Percentiles rank a stretch among this genome's conserved stretches.
These are phyloP conservation scores for Apodemia zela DNA, from an alignment of 2,888 invertebrate species.

Conservation along the genomic window DNA sequence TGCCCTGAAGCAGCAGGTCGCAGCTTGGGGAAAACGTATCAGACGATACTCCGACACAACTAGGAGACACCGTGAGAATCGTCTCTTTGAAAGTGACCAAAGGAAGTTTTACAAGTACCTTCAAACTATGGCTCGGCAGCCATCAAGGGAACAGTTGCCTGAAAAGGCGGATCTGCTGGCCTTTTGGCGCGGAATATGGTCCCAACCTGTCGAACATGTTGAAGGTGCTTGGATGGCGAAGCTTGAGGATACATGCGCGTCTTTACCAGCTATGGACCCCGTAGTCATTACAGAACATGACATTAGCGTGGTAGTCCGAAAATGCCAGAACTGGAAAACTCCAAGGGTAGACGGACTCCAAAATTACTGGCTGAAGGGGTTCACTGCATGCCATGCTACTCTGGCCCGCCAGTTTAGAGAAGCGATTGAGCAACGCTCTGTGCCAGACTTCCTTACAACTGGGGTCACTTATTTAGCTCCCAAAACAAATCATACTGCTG, in stretches of 20 bases:
- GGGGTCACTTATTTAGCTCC: constrained; percentile 20
- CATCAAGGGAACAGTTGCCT: neutral
- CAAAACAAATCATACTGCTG: constrained; percentile 2
- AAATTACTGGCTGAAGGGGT: constrained; percentile 19
- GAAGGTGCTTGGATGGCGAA: constrained; percentile 16
- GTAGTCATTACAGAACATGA: constrained; percentile 9
- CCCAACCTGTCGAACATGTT: neutral
- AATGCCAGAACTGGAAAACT: constrained; percentile 19
- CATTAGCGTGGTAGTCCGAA: constrained; percentile 10
- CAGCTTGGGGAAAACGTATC: no score
- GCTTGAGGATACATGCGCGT: constrained; percentile 8
- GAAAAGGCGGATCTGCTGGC: neutral
- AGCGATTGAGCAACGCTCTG: neutral
- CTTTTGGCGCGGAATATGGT: constrained; percentile 2
- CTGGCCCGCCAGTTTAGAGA: constrained; percentile 22
- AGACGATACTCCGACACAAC: constrained; percentile 1
- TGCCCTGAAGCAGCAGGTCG: constrained; percentile 1
- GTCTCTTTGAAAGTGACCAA: constrained; percentile 17
- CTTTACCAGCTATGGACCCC: neutral
- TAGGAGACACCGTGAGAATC: constrained; percentile 5
- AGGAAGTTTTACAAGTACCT: neutral
- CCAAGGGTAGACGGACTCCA: constrained; percentile 20
- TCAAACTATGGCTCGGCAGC: neutral
- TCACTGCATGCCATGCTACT: constrained; percentile 13
- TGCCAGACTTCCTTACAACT: constrained; percentile 9